These are phyloP conservation scores for Caradrina clavipalpis DNA, from an alignment of 2,888 invertebrate species.

Conservation along the genomic window DNA sequence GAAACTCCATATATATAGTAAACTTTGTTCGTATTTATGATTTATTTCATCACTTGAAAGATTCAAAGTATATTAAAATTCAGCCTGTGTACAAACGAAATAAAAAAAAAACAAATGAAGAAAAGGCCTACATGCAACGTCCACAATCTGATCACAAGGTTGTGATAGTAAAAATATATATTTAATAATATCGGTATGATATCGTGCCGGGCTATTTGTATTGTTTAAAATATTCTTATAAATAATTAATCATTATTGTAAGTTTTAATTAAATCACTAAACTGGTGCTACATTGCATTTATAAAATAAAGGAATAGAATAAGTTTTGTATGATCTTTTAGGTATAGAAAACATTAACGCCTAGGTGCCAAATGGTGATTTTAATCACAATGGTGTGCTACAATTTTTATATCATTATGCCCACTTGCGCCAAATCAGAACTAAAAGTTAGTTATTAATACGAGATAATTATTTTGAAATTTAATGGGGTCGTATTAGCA, in stretches of 20 bases:
- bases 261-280: slow-evolving; percentile 21
- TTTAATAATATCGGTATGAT: neutral
- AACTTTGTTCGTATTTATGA: too few species aligned
- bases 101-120: neutral
- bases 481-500: too few species aligned
- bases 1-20: too few species aligned
- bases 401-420: neutral
- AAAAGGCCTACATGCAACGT: neutral
- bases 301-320: slow-evolving; percentile 10
- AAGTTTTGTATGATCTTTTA: slow-evolving; percentile 9
- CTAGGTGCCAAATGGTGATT: slow-evolving; percentile 9
- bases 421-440: too few species aligned
- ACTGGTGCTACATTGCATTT: slow-evolving; percentile 59
- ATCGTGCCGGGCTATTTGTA: slow-evolving; percentile 4
- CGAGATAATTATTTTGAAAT: too few species aligned
- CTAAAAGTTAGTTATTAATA: too few species aligned
- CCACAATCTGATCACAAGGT: slow-evolving; percentile 16
- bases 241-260: slow-evolving; percentile 3
- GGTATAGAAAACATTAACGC: neutral
- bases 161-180: slow-evolving; percentile 23
- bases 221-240: slow-evolving; percentile 1
- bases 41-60: too few species aligned
- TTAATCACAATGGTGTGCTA: neutral
- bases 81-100: neutral
- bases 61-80: too few species aligned